Base-by-base conservation (phyloP, 2,888 invertebrate genomes). In the Cephus rjabovi region DNA sequence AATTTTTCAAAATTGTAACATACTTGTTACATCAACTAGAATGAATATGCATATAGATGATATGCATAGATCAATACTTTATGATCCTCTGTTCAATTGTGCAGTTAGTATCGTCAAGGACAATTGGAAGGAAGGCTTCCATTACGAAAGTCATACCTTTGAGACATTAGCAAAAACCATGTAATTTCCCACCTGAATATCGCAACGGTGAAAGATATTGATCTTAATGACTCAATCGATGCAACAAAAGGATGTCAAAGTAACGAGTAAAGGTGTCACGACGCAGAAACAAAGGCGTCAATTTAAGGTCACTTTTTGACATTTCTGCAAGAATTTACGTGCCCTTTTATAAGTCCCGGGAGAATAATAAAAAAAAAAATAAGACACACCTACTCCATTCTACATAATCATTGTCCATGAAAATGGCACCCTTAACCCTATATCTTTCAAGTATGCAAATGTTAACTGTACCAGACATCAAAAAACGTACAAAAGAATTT, bases 241-340 rank as follows among this genome's bases (percentile, higher is more conserved):
- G 56, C 15, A 40, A 40, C 56, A 56, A 56, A 56, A 56, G 56
- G 56, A 56, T 56, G 56, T 23, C 56, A 56, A 56, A 56, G 23
- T 23, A 56, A 2, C 56, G 56, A 23, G 23, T 56, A 23, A 56
- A 56, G 56, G 23, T 71, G 71, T 71, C 34, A 33, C 71, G 71
- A 71, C 11, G 71, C 15, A 71, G 30, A 34, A 71, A 30, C 31
- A 71, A 71, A 23, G 31, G 35, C 11, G 74, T 37, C 35, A 11
- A 12, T 35, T 11, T 34, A 74, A 74, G 74, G 74, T 34, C 74
- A 34, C 35, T 74, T 74, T 74, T 74, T 74, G 74, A 74, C 74
- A 74, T 74, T 74, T 74, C 74, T 12, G 9, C 23, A 56, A 56
- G 56, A 56, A 9, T 56, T 56, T 2, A 56, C 9, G 56, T 23